Evolutionary conservation across 30 jellyfish, hydroid and myxozoan genomes (phyloP), one percentile per base, ranked within the genome.

Genomic region (Turritopsis dohrnii): DNA sequence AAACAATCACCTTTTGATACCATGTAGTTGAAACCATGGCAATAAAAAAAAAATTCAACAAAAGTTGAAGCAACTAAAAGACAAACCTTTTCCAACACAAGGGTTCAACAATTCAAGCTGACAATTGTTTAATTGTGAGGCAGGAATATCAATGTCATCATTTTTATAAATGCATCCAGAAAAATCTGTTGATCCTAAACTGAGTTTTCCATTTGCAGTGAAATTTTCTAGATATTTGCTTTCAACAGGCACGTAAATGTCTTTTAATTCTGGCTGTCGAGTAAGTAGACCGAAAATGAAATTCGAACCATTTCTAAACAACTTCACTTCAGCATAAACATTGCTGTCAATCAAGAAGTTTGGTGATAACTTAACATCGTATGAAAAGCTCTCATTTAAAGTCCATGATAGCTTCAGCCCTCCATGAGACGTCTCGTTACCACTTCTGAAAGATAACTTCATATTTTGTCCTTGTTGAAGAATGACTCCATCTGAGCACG

Each of bases 61-160:
- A n/a, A n/a, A n/a, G n/a, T n/a, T n/a, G n/a, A n/a, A n/a, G 60
- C 9, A 69, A 69, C 16, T 69, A 7, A 27, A 7, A n/a, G 19
- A 69, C 77, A n/a, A n/a, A 69, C 77, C 30, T 23, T 69, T 23
- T 69, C 77, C 77, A 69, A 69, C 19, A 19, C 77, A 69, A 69
- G 77, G 77, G 16, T 23, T 69, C 77, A 69, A 69, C 60, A 41
- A 41, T 41, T 41, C 60, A 41, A 41, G 60, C 60, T 5, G 60
- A 13, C 60, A 41, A 69, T 69, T 19, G 19, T 9, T 27, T 21
- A 69, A 69, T n/a, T 23, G 77, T 8, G 22, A 9, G 0, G 77
- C 9, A 27, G 77, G 30, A 27, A 23, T 69, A 21, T 0, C 8
- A 69, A n/a, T 27, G 19, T n/a, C 77, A 69, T 7, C 30, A n/a